Conservation (phyloP, 2,797 vertebrate species). For the Brachyrhaphis roseni region DNA sequence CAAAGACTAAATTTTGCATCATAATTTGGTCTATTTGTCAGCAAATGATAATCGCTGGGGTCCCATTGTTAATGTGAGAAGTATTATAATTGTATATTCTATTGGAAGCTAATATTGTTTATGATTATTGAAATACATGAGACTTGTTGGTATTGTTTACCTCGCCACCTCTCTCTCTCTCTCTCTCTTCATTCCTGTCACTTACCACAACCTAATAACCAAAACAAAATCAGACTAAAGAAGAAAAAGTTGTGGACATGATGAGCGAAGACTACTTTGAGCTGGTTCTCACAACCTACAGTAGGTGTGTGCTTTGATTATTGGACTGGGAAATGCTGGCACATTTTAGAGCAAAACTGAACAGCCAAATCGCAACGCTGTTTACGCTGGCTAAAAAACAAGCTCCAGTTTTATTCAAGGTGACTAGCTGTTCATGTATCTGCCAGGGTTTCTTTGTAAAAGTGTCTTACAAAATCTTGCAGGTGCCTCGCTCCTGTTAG, state of each 20-base stretch:
- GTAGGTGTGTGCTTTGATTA: conserved; percentile 60
- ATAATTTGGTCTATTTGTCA: conserved; percentile 65
- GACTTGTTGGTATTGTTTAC: conserved; percentile 44
- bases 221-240: conserved; percentile 19
- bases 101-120: conserved; percentile 53
- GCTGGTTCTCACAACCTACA: conserved; percentile 54
- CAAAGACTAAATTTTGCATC: conserved; percentile 44
- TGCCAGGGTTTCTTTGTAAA: conserved; percentile 12
- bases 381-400: conserved; percentile 22
- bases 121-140: conserved; percentile 49
- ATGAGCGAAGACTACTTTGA: conserved; percentile 45
- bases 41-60: conserved; percentile 51
- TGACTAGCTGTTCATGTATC: conserved; percentile 23
- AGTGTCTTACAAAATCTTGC: conserved; percentile 14
- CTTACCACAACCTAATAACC: conserved; percentile 34
- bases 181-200: conserved; percentile 21
- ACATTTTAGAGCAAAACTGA: conserved; percentile 54
- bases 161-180: not conserved
- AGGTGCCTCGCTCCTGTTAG: conserved; percentile 24
- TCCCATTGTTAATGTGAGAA: conserved; percentile 37
- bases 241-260: conserved; percentile 26
- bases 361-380: conserved; percentile 22
- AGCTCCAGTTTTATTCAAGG: conserved; percentile 17
- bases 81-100: conserved; percentile 43
- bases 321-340: conserved; percentile 54